These are phyloP conservation scores for Imbricaverruca yamaguchii DNA, from an alignment of 2,888 invertebrate genomes.

Conservation along the genomic window DNA sequence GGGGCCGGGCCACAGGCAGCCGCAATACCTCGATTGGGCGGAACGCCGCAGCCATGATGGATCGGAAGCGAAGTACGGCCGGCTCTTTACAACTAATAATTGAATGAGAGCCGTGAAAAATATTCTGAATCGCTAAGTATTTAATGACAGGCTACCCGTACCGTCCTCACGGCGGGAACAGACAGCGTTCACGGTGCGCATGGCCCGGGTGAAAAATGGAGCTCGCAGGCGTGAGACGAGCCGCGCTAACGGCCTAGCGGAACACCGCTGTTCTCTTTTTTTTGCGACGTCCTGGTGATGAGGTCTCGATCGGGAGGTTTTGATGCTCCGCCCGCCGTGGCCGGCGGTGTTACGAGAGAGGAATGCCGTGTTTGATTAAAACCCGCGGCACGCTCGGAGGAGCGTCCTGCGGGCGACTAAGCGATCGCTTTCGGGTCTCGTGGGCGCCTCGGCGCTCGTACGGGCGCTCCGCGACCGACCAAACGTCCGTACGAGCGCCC, in stretches of 20 bases:
- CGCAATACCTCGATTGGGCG: neutral
- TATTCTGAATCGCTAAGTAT: constrained; percentile 21
- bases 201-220: neutral
- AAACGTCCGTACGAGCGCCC: too few relatives aligned
- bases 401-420: too few relatives aligned
- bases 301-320: neutral
- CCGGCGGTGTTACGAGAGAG: neutral
- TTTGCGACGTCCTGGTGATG: neutral
- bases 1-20: neutral
- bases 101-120: constrained; percentile 20
- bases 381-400: neutral
- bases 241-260: neutral
- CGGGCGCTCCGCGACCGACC: too few relatives aligned
- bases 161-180: neutral
- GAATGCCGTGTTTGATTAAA: neutral
- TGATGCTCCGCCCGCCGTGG: neutral
- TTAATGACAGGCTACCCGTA: neutral
- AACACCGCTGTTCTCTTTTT: neutral
- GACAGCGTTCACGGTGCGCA: neutral
- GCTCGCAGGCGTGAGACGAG: neutral
- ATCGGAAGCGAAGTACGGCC: neutral
- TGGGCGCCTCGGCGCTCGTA: too few relatives aligned
- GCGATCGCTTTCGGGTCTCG: too few relatives aligned
- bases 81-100: constrained; percentile 20
- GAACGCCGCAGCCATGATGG: neutral